phyloP scores from a whole-genome alignment of 2,113 vertebrate genomes.

The Bubo bubo region DNA sequence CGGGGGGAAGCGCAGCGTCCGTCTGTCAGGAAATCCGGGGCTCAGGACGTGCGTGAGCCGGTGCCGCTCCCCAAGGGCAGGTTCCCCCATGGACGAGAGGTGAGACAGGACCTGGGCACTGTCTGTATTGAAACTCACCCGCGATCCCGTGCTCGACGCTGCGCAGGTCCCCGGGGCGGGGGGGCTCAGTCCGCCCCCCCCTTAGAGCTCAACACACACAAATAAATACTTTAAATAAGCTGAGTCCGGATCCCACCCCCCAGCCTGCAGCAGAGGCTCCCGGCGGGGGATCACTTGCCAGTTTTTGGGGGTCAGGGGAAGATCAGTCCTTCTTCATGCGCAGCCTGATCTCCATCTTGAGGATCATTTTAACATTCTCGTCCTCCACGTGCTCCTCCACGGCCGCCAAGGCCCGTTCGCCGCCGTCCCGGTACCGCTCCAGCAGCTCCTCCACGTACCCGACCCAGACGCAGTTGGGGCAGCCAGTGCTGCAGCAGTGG shows the following conservation, averaged over 20 bases:
- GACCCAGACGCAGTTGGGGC: constrained; percentile 92
- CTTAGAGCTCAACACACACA: background rate
- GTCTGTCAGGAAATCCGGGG: background rate
- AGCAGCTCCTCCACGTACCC: constrained; percentile 84
- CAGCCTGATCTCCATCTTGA: constrained; percentile 90
- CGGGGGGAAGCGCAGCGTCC: background rate
- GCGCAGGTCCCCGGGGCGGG: accelerated
- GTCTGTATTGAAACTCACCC: accelerated
- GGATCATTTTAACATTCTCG: constrained; percentile 87
- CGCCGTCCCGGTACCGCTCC: constrained; percentile 79
- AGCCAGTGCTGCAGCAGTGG: constrained; percentile 93
- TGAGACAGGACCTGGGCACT: accelerated
- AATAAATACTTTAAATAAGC: background rate
- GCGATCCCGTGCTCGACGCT: accelerated
- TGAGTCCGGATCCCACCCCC: accelerated
- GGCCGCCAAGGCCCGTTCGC: constrained; percentile 76
- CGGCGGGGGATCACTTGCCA: accelerated
- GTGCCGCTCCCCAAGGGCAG: background rate
- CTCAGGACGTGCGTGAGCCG: background rate
- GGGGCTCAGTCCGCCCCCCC: background rate
- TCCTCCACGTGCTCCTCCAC: constrained; percentile 86
- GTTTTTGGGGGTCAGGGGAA: accelerated
- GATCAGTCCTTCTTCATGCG: constrained; percentile 39
- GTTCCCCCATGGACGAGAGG: accelerated
- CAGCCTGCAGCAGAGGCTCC: background rate